phyloP scores from a whole-genome alignment of 2,888 invertebrate species.

The Chaetogeoica ovagalla region DNA sequence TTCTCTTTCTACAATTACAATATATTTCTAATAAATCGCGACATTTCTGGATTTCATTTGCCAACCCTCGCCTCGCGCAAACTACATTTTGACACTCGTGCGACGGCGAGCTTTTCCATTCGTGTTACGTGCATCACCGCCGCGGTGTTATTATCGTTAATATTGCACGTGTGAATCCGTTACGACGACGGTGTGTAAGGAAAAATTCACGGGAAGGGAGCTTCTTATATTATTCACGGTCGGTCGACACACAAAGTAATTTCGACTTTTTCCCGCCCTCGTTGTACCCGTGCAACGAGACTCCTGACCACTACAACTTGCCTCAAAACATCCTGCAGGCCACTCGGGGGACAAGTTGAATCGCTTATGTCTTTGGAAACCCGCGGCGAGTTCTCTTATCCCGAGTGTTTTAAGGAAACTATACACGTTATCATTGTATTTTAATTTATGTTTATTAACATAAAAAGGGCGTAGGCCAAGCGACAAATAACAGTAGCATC shows the following conservation, averaged over 20 bases:
- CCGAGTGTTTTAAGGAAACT: not conserved
- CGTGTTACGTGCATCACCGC: not conserved
- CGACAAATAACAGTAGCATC: no score
- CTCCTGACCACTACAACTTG: no score
- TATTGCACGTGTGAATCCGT: constrained; percentile 38
- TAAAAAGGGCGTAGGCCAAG: no score
- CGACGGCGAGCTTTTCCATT: not conserved
- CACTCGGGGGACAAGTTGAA: not conserved
- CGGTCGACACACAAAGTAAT: constrained; percentile 30
- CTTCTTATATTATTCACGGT: constrained; percentile 39
- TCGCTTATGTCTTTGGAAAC: not conserved
- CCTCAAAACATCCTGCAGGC: no score
- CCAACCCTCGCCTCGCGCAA: constrained; percentile 2
- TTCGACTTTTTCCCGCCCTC: not conserved
- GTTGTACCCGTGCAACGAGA: no score
- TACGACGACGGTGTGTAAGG: not conserved
- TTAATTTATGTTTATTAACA: no score
- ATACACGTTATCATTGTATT: not conserved
- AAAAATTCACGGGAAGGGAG: not conserved
- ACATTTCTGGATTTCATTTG: constrained; percentile 38
- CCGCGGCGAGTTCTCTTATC: not conserved
- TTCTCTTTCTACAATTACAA: not conserved
- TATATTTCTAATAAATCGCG: constrained; percentile 34
- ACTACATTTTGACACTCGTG: constrained; percentile 27
- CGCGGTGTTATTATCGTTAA: constrained; percentile 40